Base-by-base conservation (phyloP, 2,113 vertebrate species). In the Cyprinodon brontotheroides region DNA sequence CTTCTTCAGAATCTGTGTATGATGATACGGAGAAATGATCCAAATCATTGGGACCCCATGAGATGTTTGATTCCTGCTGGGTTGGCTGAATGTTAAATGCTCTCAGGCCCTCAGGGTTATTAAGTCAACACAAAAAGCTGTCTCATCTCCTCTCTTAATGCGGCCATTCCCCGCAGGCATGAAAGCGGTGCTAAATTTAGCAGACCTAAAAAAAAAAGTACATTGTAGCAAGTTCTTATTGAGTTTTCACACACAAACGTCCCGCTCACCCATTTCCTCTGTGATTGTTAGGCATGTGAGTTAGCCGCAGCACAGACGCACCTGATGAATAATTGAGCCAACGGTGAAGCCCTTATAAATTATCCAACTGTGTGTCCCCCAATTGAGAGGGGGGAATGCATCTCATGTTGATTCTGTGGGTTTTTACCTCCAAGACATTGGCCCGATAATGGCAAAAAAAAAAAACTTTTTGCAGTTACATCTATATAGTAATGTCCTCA, bases 281-380 rank as follows among this genome's bases (percentile, higher is more conserved):
- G 85, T 90, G 81, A 91, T 85, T 91, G 68, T 43, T 69, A 71
- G n/a, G 83, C 82, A 85, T 3, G 67, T 90, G 89, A 87, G 81
- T 89, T 79, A 79, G 63, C 86, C 81, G 69, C 65, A 60, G 69
- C 72, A 48, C 62, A 65, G 74, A 83, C 75, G 79, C 59, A 73
- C 40, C 50, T 45, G 41, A 80, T 95, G 87, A 93, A 94, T 94
- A 89, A 93, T 95, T 94, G 79, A 95, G 66, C 72, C 75, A 43
- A 38, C 73, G 81, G 84, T 75, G 84, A 86, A 86, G 88, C 79
- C 87, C 84, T 94, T 90, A 92, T 94, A 76, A 94, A 95, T 94
- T 83, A 94, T 92, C 79, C 71, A 93, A 84, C 15, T 0, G 11
- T 8, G 74, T 70, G 79, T 81, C 82, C 50, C 50, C 82, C 36